phyloP scores from a whole-genome alignment of 2,797 vertebrate species.

The Lindbergichthys nudifrons region DNA sequence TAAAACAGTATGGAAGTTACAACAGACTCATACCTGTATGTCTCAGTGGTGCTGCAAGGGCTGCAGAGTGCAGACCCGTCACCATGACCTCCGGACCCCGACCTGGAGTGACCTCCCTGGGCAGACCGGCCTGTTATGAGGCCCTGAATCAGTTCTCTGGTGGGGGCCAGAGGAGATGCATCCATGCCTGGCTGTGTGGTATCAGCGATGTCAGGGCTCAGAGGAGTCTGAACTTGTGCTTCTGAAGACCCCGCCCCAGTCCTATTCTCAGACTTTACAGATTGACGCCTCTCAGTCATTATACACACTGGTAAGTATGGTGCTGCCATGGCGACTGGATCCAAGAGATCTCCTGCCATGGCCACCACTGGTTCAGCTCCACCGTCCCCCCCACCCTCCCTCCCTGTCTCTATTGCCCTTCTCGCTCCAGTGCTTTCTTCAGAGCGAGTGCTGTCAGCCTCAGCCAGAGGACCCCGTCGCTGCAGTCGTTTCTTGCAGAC shows the following conservation, averaged over 20 bases:
- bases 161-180: conserved; percentile 54
- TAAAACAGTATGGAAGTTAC: neutral
- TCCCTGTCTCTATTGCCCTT: conserved; percentile 53
- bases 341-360: conserved; percentile 47
- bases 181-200: conserved; percentile 95
- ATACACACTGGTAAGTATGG: conserved; percentile 45
- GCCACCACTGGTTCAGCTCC: conserved; percentile 33
- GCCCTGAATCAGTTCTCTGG: conserved; percentile 55
- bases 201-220: conserved; percentile 87
- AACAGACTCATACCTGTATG: conserved; percentile 65
- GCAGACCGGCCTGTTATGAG: conserved; percentile 29
- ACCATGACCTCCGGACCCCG: conserved; percentile 46
- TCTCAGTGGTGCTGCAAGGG: conserved; percentile 92
- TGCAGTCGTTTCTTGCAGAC: conserved; percentile 93
- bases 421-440: conserved; percentile 79
- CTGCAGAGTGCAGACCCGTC: conserved; percentile 82
- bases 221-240: conserved; percentile 59
- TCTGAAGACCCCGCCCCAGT: conserved; percentile 63
- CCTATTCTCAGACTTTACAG: conserved; percentile 72
- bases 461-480: conserved; percentile 88
- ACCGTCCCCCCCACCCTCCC: conserved; percentile 27
- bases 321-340: conserved; percentile 39
- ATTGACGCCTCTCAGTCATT: conserved; percentile 50
- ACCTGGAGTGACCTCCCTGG: conserved; percentile 41
- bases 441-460: conserved; percentile 94